phyloP scores from a whole-genome alignment of 2,113 vertebrate genomes.

The Phocoena sinus region DNA sequence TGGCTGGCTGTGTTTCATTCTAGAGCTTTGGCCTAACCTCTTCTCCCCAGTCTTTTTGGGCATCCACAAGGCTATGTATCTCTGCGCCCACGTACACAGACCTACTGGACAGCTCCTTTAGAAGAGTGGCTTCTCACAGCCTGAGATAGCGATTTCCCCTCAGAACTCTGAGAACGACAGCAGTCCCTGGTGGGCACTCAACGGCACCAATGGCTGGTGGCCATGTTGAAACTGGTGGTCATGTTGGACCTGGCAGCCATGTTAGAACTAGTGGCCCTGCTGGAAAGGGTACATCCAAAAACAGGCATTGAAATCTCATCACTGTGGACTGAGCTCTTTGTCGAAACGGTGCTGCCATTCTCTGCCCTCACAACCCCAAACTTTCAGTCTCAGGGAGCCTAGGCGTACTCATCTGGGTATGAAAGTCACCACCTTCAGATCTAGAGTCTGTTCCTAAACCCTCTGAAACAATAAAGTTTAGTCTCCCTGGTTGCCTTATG shows the following conservation, averaged over 20 bases:
- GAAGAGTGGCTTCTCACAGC: neutral
- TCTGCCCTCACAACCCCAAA: neutral
- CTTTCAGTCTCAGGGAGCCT: neutral
- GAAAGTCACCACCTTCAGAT: conserved; percentile 40
- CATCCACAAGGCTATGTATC: neutral
- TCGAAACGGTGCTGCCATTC: neutral
- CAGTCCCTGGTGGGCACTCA: neutral
- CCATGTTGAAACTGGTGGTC: neutral
- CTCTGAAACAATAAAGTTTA: conserved; percentile 27
- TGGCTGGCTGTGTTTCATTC: neutral
- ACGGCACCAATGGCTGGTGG: neutral
- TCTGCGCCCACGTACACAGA: neutral
- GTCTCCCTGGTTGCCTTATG: conserved; percentile 32
- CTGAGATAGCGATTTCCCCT: neutral
- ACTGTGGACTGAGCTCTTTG: neutral
- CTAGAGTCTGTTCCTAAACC: conserved; percentile 31
- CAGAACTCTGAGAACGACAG: neutral
- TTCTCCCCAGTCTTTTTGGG: neutral
- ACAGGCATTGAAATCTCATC: neutral
- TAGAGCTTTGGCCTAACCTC: neutral
- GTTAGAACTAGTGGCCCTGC: neutral
- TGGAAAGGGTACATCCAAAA: neutral
- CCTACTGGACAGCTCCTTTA: neutral
- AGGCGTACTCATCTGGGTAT: neutral
- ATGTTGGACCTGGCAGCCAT: neutral